Conservation (phyloP, 2,113 vertebrate species). For the Chunga burmeisteri region DNA sequence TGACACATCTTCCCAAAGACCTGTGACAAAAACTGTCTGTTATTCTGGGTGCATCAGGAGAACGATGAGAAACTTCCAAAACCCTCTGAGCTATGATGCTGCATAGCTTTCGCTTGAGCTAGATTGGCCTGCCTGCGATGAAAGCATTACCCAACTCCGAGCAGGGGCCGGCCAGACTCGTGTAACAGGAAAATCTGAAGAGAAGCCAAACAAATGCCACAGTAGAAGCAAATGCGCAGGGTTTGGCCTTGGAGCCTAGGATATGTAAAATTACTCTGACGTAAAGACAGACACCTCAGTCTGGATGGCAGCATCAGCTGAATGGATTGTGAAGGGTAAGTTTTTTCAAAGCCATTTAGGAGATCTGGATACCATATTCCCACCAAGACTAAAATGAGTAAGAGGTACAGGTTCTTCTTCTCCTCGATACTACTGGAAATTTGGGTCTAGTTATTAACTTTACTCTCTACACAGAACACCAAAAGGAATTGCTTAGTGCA, state of each 20-base stretch:
- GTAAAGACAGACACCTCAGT: not conserved
- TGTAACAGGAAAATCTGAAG: accelerated
- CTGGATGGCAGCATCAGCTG: not conserved
- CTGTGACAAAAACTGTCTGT: not conserved
- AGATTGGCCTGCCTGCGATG: accelerated
- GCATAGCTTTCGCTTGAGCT: not conserved
- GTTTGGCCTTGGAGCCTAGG: not conserved
- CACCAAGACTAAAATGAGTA: not conserved
- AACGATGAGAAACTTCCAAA: not conserved
- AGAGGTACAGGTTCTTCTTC: not conserved
- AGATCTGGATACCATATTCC: not conserved
- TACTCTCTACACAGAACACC: not conserved
- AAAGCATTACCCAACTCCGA: accelerated
- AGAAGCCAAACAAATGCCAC: not conserved
- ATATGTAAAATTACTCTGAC: not conserved
- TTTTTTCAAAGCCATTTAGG: not conserved
- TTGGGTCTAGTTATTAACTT: not conserved
- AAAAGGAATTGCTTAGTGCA: not conserved
- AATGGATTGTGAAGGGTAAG: accelerated
- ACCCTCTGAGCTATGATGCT: accelerated
- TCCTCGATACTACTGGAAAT: not conserved
- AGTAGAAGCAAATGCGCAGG: not conserved
- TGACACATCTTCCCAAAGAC: not conserved
- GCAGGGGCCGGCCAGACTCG: accelerated
- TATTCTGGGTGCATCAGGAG: not conserved